Conservation (phyloP, 2,113 vertebrate species). For the Cettia cetti region DNA sequence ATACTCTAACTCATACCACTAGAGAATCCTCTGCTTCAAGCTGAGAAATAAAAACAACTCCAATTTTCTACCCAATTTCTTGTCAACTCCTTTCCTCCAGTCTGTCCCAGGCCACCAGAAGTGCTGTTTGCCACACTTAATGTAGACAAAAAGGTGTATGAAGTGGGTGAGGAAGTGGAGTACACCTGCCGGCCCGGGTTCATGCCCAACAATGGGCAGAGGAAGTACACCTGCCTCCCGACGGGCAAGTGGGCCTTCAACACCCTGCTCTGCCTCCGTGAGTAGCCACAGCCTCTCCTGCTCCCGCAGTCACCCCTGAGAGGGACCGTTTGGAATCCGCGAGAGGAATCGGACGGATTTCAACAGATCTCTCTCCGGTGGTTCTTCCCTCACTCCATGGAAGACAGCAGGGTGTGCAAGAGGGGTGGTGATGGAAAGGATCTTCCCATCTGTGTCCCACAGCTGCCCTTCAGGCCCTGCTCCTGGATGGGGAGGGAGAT, state of each 20-base stretch:
- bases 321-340: fast-evolving
- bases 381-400: neutral
- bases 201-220: slow-evolving; percentile 42
- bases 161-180: slow-evolving; percentile 64
- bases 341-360: fast-evolving
- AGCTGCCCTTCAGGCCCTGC: neutral
- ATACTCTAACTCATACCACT: fast-evolving
- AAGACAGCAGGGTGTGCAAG: neutral
- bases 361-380: neutral
- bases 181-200: slow-evolving; percentile 79
- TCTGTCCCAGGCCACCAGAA: slow-evolving; percentile 75
- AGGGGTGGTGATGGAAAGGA: neutral
- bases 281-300: slow-evolving; percentile 25
- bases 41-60: neutral
- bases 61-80: neutral
- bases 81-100: slow-evolving; percentile 62
- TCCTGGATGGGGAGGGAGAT: fast-evolving
- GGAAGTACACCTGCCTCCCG: slow-evolving; percentile 72
- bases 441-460: fast-evolving
- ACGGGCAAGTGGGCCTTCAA: slow-evolving; percentile 77
- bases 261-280: slow-evolving; percentile 78
- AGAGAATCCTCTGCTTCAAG: neutral
- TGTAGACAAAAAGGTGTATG: slow-evolving; percentile 68
- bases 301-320: neutral
- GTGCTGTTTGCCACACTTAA: slow-evolving; percentile 45